phyloP scores from a whole-genome alignment of 2,797 vertebrate genomes.

The Diplodus puntazzo region DNA sequence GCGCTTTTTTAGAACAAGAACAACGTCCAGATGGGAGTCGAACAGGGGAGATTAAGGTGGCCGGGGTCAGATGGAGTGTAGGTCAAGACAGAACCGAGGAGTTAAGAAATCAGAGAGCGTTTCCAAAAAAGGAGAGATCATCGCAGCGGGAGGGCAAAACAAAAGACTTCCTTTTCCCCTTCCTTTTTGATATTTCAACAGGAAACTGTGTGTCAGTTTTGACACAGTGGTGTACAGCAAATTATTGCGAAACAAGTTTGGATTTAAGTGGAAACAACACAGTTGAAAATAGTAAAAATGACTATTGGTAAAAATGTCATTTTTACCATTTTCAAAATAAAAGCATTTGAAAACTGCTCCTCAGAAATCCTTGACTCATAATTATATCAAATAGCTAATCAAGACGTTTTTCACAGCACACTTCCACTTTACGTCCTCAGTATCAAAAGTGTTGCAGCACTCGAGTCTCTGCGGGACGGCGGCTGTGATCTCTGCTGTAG shows the following conservation, averaged over 20 bases:
- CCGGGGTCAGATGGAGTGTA: conserved; percentile 19
- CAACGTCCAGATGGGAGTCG: conserved; percentile 23
- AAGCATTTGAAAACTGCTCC: neutral
- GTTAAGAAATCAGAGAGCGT: conserved; percentile 29
- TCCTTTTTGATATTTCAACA: conserved; percentile 42
- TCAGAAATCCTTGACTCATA: neutral
- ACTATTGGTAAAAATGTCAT: too few species aligned
- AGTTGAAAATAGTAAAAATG: neutral
- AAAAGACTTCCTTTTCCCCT: conserved; percentile 40
- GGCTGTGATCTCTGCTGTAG: conserved; percentile 13
- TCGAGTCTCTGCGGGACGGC: conserved; percentile 5
- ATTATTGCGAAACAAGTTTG: neutral
- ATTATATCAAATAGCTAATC: neutral
- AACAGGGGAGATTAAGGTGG: conserved; percentile 24
- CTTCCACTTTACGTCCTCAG: neutral
- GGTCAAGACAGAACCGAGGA: conserved; percentile 32
- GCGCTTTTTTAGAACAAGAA: neutral
- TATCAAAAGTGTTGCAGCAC: conserved; percentile 22
- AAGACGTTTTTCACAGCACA: neutral
- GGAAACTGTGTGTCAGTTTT: conserved; percentile 26
- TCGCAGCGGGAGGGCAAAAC: conserved; percentile 39
- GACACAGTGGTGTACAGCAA: neutral
- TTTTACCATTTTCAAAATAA: conserved; percentile 14
- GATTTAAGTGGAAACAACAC: neutral
- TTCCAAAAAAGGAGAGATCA: conserved; percentile 57